Conservation (phyloP, 2,888 invertebrate genomes). For the Cartodere bifasciata region DNA sequence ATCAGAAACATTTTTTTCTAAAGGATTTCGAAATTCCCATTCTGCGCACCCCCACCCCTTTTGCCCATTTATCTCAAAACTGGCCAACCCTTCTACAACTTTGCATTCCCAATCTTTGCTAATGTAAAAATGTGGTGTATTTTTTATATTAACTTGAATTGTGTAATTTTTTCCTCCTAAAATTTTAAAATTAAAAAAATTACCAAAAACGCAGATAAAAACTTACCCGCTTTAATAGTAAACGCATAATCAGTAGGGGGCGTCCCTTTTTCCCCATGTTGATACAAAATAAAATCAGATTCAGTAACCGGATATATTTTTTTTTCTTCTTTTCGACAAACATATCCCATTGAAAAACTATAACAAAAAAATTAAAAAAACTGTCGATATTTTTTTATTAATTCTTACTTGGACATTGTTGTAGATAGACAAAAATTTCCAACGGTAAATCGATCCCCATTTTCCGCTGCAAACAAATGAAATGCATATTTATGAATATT, state of each 20-base stretch:
- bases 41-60: conserved; percentile 53
- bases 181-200: conserved; percentile 13
- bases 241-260: conserved; percentile 51
- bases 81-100: conserved; percentile 46
- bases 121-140: conserved; percentile 44
- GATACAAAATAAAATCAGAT: conserved; percentile 44
- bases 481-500: conserved; percentile 55
- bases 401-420: conserved; percentile 42
- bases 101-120: conserved; percentile 47
- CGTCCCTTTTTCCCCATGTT: conserved; percentile 46
- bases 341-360: conserved; percentile 50
- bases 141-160: conserved; percentile 41
- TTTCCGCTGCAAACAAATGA: conserved; percentile 55
- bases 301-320: conserved; percentile 34
- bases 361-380: too few species aligned
- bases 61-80: conserved; percentile 45
- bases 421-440: conserved; percentile 49
- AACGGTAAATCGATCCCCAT: conserved; percentile 55
- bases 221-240: conserved; percentile 43
- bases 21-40: conserved; percentile 53
- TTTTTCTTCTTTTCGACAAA: conserved; percentile 36
- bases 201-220: conserved; percentile 3
- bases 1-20: too few species aligned
- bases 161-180: conserved; percentile 39
- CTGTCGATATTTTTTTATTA: conserved; percentile 1